These are phyloP conservation scores for Poeciliopsis retropinna DNA, from an alignment of 2,113 vertebrate genomes.

Conservation along the genomic window DNA sequence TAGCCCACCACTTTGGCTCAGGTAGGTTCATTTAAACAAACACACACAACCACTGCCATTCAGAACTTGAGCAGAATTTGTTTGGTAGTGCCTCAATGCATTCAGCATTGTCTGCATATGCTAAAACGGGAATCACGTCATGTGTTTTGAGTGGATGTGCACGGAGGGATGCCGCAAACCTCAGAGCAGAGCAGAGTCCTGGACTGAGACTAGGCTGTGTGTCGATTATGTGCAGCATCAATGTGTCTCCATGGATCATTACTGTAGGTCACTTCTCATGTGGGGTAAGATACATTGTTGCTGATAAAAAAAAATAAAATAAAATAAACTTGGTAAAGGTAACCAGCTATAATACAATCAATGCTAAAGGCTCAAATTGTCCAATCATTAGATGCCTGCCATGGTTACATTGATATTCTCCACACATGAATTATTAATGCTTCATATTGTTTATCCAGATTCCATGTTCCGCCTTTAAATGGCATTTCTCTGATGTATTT, in stretches of 20 bases:
- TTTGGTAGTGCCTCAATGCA: neutral
- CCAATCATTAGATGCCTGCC: neutral
- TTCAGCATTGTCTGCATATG: neutral
- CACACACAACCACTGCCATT: slow-evolving; percentile 29
- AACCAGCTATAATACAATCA: neutral
- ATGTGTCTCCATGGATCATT: neutral
- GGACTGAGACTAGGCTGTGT: slow-evolving; percentile 17
- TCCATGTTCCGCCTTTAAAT: neutral
- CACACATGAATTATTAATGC: neutral
- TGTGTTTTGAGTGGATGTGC: slow-evolving; percentile 21
- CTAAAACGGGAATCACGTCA: slow-evolving; percentile 11
- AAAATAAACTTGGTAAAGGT: neutral
- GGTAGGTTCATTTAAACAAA: slow-evolving; percentile 69
- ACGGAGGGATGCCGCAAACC: slow-evolving; percentile 5
- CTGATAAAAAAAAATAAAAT: neutral
- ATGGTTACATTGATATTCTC: neutral
- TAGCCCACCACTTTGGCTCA: slow-evolving; percentile 48
- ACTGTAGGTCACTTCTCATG: neutral
- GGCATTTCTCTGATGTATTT: no score
- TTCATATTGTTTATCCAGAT: neutral
- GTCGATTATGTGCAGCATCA: slow-evolving; percentile 22
- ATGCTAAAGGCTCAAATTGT: neutral
- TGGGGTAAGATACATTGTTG: neutral
- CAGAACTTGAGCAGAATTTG: neutral
- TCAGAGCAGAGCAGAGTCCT: slow-evolving; percentile 20